Evolutionary conservation across 64 coral and sea anemone species (phyloP).

Genomic region (Pachyseris speciosa): DNA sequence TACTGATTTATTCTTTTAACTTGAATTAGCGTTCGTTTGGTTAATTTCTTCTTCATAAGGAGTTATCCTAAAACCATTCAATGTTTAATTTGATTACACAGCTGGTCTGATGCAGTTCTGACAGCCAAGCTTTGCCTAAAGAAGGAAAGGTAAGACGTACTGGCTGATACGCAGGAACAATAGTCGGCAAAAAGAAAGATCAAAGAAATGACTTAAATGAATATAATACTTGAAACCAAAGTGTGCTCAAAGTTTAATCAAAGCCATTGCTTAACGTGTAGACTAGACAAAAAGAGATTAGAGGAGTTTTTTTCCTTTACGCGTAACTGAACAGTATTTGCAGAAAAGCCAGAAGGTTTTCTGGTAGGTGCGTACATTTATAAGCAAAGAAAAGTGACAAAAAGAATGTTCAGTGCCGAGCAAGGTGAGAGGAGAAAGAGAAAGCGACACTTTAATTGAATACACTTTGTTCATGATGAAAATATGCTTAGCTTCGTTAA

Average conservation of each 20-base stretch:
- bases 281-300: neutral
- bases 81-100: neutral
- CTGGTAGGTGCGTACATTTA: neutral
- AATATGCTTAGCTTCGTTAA: too few species aligned
- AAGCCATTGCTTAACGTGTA: neutral
- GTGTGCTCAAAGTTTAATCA: constrained; percentile 2
- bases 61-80: neutral
- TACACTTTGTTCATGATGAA: too few species aligned
- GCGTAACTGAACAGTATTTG: neutral
- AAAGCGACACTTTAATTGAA: too few species aligned
- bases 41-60: neutral
- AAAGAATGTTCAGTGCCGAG: too few species aligned
- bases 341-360: neutral
- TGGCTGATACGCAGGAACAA: neutral
- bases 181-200: neutral
- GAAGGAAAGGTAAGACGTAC: neutral
- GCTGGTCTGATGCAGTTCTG: too few species aligned
- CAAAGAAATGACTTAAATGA: neutral
- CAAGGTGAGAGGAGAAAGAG: too few species aligned
- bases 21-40: neutral
- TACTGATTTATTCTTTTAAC: too few species aligned
- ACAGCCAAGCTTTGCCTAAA: too few species aligned
- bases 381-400: neutral
- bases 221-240: neutral
- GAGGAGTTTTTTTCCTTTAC: neutral